A percentile compares a stretch with the other conserved stretches of the same genome.
Conservation (phyloP, 2,113 vertebrate genomes). For the Manacus vitellinus region DNA sequence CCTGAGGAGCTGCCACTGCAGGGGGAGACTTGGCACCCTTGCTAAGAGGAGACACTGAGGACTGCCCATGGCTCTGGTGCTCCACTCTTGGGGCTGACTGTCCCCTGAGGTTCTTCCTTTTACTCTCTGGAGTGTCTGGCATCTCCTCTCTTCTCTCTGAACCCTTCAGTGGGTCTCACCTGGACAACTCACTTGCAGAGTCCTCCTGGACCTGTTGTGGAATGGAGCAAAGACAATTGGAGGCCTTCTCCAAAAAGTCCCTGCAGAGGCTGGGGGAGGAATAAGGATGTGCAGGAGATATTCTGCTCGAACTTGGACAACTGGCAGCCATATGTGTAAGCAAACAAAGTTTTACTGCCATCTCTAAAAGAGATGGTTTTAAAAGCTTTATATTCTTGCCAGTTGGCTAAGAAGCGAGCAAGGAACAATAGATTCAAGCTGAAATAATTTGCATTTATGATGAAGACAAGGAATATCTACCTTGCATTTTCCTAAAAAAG, state of each 20-base stretch:
- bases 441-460: slow-evolving; percentile 87
- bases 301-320: neutral
- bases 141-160: neutral
- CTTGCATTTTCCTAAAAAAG: slow-evolving; percentile 84
- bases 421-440: slow-evolving; percentile 82
- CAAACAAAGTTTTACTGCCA: slow-evolving; percentile 65
- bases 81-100: neutral
- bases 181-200: fast-evolving
- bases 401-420: slow-evolving; percentile 72
- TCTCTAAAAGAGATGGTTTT: slow-evolving; percentile 41
- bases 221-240: neutral
- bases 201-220: neutral
- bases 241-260: neutral
- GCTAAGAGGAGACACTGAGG: neutral
- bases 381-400: slow-evolving; percentile 77
- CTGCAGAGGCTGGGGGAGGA: neutral
- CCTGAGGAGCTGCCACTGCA: neutral
- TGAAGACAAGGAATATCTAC: slow-evolving; percentile 85
- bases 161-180: neutral
- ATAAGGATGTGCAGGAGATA: neutral
- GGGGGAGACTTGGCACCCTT: neutral
- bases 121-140: neutral
- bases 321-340: slow-evolving; percentile 37
- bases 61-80: neutral
- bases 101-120: neutral